Conservation (phyloP, 1,140 invertebrate species). For the Dendrolimus kikuchii region DNA sequence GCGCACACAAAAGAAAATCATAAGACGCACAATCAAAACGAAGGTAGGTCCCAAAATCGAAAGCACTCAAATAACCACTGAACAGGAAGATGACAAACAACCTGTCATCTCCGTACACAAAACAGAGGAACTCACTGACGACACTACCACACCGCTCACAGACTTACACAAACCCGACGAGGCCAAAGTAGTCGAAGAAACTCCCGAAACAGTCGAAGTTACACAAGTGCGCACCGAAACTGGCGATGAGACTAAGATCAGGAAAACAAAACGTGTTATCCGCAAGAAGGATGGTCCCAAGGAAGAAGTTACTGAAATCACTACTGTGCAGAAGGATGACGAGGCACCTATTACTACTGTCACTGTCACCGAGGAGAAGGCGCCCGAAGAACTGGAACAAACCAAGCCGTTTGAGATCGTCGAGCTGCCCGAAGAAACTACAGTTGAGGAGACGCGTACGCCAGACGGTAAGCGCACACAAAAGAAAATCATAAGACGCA, state of each 20-base stretch:
- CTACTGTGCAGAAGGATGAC: neutral
- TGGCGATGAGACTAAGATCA: constrained; percentile 11
- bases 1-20: constrained; percentile 36
- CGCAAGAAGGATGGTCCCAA: constrained; percentile 23
- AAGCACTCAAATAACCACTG: constrained; percentile 27
- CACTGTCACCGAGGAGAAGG: constrained; percentile 31
- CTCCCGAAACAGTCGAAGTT: constrained; percentile 22
- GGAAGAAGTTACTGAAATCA: constrained; percentile 2
- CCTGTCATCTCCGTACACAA: constrained; percentile 26
- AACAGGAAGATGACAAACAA: constrained; percentile 32
- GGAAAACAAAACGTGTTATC: constrained; percentile 17
- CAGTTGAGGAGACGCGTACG: constrained; percentile 12
- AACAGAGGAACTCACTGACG: constrained; percentile 19
- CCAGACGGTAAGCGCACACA: constrained; percentile 20
- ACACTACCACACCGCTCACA: constrained; percentile 9
- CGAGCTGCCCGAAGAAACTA: constrained; percentile 14
- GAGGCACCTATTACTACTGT: constrained; percentile 30
- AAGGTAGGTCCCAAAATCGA: constrained; percentile 6
- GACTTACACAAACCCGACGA: constrained; percentile 19
- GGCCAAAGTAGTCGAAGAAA: constrained; percentile 13
- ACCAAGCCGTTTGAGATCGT: constrained; percentile 4
- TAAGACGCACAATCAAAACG: constrained; percentile 25
- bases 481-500: constrained; percentile 40
- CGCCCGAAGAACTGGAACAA: constrained; percentile 15
- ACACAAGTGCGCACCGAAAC: constrained; percentile 16